These are phyloP conservation scores for Sardinella longiceps DNA, from an alignment of 2,797 vertebrate genomes.

Conservation along the genomic window DNA sequence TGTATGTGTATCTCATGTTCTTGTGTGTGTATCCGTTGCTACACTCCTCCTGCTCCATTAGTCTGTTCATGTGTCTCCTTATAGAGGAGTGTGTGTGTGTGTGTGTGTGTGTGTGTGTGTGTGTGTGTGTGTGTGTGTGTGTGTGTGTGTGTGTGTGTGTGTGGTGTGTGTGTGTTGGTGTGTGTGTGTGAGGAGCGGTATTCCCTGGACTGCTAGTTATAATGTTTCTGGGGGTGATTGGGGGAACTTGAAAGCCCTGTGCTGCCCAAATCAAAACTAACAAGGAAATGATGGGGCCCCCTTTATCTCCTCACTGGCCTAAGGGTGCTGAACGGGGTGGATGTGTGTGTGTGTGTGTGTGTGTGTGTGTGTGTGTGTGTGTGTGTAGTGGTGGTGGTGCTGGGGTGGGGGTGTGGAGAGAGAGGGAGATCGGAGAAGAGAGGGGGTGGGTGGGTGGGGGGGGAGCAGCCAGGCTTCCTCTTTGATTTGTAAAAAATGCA, in stretches of 20 bases:
- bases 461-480: conserved; percentile 77
- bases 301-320: conserved; percentile 86
- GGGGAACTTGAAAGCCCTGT: conserved; percentile 92
- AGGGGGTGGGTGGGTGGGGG: conserved; percentile 50
- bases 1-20: conserved; percentile 46
- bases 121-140: conserved; percentile 68
- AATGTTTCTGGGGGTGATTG: conserved; percentile 97
- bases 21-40: conserved; percentile 49
- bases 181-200: conserved; percentile 73
- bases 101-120: conserved; percentile 65
- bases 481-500: conserved; percentile 94
- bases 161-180: no score
- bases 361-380: no score
- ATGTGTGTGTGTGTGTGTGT: no score
- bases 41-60: conserved; percentile 64
- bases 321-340: conserved; percentile 56
- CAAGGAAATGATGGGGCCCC: conserved; percentile 92
- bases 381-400: conserved; percentile 58
- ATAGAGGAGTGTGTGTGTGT: conserved; percentile 66
- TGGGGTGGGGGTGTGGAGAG: conserved; percentile 39
- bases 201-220: conserved; percentile 97
- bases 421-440: conserved; percentile 45
- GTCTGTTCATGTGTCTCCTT: conserved; percentile 66
- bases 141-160: conserved; percentile 58
- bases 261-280: conserved; percentile 96